phyloP scores from a whole-genome alignment of 1,140 invertebrate species.

The Sminthurides bifidus region DNA sequence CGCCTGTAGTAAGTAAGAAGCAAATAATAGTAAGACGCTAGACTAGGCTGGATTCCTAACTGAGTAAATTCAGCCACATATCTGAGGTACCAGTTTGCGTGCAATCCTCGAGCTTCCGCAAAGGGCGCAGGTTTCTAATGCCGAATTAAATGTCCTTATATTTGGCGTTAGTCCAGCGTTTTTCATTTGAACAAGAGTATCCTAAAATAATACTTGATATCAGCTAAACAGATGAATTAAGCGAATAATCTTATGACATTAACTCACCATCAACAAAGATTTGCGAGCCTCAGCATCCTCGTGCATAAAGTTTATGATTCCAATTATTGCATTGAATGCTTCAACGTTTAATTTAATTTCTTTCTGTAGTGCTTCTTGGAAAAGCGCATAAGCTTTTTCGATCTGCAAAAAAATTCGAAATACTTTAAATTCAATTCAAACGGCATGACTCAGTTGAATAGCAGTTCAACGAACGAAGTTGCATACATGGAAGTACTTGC shows the following conservation, averaged over 20 bases:
- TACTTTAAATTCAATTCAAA: constrained; percentile 10
- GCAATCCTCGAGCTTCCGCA: constrained; percentile 36
- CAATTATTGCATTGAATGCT: constrained; percentile 60
- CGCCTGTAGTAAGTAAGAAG: constrained; percentile 55
- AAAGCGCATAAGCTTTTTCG: constrained; percentile 50
- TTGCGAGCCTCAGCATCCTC: constrained; percentile 50
- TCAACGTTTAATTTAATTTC: constrained; percentile 48
- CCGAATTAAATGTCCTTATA: constrained; percentile 57
- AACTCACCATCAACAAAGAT: constrained; percentile 44
- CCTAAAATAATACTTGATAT: constrained; percentile 30
- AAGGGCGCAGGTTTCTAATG: constrained; percentile 47
- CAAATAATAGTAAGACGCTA: constrained; percentile 57
- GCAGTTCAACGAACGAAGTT: neutral
- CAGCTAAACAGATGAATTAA: neutral
- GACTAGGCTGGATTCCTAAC: constrained; percentile 55
- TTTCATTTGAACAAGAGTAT: constrained; percentile 50
- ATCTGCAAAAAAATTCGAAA: constrained; percentile 37
- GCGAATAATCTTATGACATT: constrained; percentile 1
- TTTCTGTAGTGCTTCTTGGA: constrained; percentile 52
- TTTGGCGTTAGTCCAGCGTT: constrained; percentile 50
- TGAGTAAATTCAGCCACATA: constrained; percentile 57
- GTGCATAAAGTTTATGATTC: constrained; percentile 45
- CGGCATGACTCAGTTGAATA: neutral
- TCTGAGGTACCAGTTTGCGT: constrained; percentile 39
- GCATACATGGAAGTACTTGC: constrained; percentile 50